Evolutionary conservation across 37 sponge, comb jelly and placozoan genomes (phyloP).

Genomic region (Haliclona indistincta): DNA sequence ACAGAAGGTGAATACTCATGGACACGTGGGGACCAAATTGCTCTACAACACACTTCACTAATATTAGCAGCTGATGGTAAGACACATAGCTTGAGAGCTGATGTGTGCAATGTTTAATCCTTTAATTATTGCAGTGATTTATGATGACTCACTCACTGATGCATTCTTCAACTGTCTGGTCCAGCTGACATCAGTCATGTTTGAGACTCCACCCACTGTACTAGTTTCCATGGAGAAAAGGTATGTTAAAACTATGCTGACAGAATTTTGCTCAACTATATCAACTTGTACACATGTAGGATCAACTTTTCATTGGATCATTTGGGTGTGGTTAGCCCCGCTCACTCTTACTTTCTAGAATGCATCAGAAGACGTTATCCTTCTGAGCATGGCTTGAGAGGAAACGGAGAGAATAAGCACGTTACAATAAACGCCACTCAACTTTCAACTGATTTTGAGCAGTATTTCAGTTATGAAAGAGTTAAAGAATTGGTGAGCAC

Average conservation of each 20-base stretch:
- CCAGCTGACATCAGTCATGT: neutral
- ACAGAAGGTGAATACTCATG: neutral
- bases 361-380: too few species aligned
- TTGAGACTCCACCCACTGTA: neutral
- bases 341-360: conserved; percentile 31
- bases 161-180: conserved; percentile 45
- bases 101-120: neutral
- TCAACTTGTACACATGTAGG: neutral
- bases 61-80: conserved; percentile 56
- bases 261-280: neutral
- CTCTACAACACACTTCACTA: neutral
- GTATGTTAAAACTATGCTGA: conserved; percentile 1
- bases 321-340: conserved; percentile 41
- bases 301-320: conserved; percentile 49
- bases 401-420: neutral
- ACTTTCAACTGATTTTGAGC: conserved; percentile 12
- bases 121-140: conserved; percentile 19
- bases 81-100: neutral
- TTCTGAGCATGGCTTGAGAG: neutral
- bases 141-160: conserved; percentile 44
- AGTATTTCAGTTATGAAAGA: conserved; percentile 34
- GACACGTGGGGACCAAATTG: conserved; percentile 13
- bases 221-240: conserved; percentile 42
- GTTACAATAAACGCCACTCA: conserved; percentile 4
- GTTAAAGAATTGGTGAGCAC: conserved; percentile 40